Conservation (phyloP, 2,888 invertebrate genomes). For the Pollenia labialis region DNA sequence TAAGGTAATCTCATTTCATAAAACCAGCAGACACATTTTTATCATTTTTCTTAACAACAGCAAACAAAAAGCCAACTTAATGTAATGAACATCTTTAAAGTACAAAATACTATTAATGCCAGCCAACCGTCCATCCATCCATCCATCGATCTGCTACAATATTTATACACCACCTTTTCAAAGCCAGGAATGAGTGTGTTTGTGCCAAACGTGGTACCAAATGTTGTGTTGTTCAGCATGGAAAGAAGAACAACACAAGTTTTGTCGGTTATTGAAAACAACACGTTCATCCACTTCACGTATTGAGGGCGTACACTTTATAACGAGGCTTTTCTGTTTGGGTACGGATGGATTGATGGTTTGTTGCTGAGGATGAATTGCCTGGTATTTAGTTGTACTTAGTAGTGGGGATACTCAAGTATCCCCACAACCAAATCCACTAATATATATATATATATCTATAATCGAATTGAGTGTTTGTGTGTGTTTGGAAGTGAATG, state of each 20-base stretch:
- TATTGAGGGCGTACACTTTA: slow-evolving; percentile 77
- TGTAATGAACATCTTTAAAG: slow-evolving; percentile 61
- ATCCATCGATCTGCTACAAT: slow-evolving; percentile 51
- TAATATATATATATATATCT: background rate
- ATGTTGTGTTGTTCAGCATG: slow-evolving; percentile 52
- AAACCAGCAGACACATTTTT: slow-evolving; percentile 62
- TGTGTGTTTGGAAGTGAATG: slow-evolving; percentile 41
- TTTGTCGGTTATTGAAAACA: slow-evolving; percentile 70
- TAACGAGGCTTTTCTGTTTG: slow-evolving; percentile 76
- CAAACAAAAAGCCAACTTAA: slow-evolving; percentile 16
- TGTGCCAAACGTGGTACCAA: slow-evolving; percentile 19
- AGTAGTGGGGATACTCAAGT: slow-evolving; percentile 55
- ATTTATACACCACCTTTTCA: slow-evolving; percentile 28
- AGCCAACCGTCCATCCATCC: slow-evolving; percentile 48
- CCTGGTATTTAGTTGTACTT: slow-evolving; percentile 68
- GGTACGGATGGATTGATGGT: slow-evolving; percentile 65
- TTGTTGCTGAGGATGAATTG: slow-evolving; percentile 57
- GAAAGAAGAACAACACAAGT: slow-evolving; percentile 53
- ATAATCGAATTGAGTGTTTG: background rate
- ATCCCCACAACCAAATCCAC: slow-evolving; percentile 23
- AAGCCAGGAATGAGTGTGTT: slow-evolving; percentile 6
- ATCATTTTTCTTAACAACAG: slow-evolving; percentile 28
- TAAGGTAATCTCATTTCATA: slow-evolving; percentile 59
- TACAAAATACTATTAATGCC: slow-evolving; percentile 63
- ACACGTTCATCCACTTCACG: slow-evolving; percentile 74